phyloP scores from a whole-genome alignment of 1,140 invertebrate genomes.

The Trichogramma pretiosum region DNA sequence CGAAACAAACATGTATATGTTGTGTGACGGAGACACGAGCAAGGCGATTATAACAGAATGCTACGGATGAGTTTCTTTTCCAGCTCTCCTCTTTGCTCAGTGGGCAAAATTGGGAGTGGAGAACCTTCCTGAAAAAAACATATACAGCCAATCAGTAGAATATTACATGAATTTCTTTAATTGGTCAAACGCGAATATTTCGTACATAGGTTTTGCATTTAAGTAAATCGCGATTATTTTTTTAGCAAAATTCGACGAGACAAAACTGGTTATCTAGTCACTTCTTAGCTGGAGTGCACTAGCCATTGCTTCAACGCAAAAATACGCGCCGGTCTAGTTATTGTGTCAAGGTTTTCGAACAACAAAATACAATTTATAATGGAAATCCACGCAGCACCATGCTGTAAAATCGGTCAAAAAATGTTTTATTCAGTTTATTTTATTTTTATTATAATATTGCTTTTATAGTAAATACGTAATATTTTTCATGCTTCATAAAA shows the following conservation, averaged over 20 bases:
- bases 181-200: constrained; percentile 43
- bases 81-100: constrained; percentile 82
- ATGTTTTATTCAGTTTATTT: constrained; percentile 28
- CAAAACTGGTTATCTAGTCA: too few relatives aligned
- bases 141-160: too few relatives aligned
- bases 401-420: constrained; percentile 24
- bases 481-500: constrained; percentile 16
- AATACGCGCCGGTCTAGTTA: constrained; percentile 41
- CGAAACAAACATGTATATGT: constrained; percentile 16
- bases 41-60: constrained; percentile 26
- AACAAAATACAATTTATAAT: constrained; percentile 43
- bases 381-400: constrained; percentile 33
- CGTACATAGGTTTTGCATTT: constrained; percentile 35
- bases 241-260: constrained; percentile 44
- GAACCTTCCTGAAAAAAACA: constrained; percentile 38
- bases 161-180: constrained; percentile 30
- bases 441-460: constrained; percentile 22
- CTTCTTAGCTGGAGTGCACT: constrained; percentile 43
- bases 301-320: constrained; percentile 25
- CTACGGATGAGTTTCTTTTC: constrained; percentile 53
- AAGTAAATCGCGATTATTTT: constrained; percentile 43
- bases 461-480: constrained; percentile 25
- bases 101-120: constrained; percentile 58
- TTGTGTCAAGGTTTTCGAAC: constrained; percentile 46
- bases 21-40: constrained; percentile 11